Base-by-base conservation (phyloP, 2,113 vertebrate genomes). In the Balaenoptera acutorostrata region DNA sequence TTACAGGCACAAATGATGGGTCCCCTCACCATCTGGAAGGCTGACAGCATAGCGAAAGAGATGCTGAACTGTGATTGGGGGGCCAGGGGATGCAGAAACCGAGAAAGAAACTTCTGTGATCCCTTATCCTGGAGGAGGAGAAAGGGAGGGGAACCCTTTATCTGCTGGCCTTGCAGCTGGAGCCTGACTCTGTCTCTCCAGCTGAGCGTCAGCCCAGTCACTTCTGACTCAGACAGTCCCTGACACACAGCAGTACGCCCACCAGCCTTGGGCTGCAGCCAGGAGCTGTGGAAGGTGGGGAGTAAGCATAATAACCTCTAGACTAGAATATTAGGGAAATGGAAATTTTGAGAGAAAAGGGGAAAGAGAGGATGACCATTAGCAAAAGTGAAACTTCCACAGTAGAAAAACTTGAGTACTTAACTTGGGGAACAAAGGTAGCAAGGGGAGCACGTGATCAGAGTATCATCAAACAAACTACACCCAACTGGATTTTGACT, bases 151-250 rank as follows among this genome's bases (percentile, higher is more conserved):
- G 64, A n/a, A 9, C 25, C 41, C 74, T 96, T 82, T 95, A 88
- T 96, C 52, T 59, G 8, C n/a, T 20, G 75, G 69, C 23, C 20
- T 0, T 5, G 11, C 92, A 85, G 89, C 97, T 97, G 96, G 90
- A 71, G 66, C 69, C 94, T 3, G 25, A 13, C 49, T 77, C 71
- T 36, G 68, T 71, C 61, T 85, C 93, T 88, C 77, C 86, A 68
- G 68, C 93, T 75, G 89, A 92, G 78, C 2, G 1, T 29, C 44
- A 8, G 78, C 49, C 61, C 72, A n/a, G 86, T 83, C 78, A 41
- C 95, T 75, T 75, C 83, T 90, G 96, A 96, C 90, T 96, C 97
- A 97, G 97, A 97, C 95, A 64, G 90, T 87, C 83, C 33, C 88
- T 91, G 95, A 95, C 95, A 61, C 91, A 68, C 14, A 39, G 63